Conservation (phyloP, 2,888 invertebrate genomes). For the Buathra laborator region DNA sequence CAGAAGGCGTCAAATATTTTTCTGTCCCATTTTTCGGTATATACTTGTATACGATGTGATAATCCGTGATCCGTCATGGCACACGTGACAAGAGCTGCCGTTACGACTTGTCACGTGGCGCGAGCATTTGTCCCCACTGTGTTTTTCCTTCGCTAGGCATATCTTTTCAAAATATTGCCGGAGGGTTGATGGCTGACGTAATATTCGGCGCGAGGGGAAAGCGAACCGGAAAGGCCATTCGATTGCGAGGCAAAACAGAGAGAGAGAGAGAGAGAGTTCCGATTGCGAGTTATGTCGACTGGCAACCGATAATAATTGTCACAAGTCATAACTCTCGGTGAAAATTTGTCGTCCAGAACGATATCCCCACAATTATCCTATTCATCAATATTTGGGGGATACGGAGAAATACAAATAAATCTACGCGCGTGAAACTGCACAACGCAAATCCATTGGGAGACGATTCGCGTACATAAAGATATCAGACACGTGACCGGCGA, state of each 20-base stretch:
- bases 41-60: slow-evolving; percentile 63
- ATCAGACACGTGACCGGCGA: slow-evolving; percentile 40
- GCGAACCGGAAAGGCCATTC: slow-evolving; percentile 22
- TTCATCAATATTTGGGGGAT: neutral
- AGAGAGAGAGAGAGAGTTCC: no score
- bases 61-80: slow-evolving; percentile 66
- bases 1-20: slow-evolving; percentile 21
- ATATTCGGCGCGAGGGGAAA: slow-evolving; percentile 36
- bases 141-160: slow-evolving; percentile 9
- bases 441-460: neutral
- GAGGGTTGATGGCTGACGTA: slow-evolving; percentile 37
- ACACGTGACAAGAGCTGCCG: slow-evolving; percentile 60
- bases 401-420: neutral
- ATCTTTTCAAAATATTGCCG: slow-evolving; percentile 33
- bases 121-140: slow-evolving; percentile 27
- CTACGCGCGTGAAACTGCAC: no score
- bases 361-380: slow-evolving; percentile 23
- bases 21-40: slow-evolving; percentile 18
- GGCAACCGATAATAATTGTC: slow-evolving; percentile 43
- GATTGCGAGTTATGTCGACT: slow-evolving; percentile 11
- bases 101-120: slow-evolving; percentile 66
- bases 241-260: neutral
- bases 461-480: slow-evolving; percentile 43
- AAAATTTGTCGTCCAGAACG: slow-evolving; percentile 23
- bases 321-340: slow-evolving; percentile 38